Conservation (phyloP, 2,113 vertebrate species). For the Upupa epops region DNA sequence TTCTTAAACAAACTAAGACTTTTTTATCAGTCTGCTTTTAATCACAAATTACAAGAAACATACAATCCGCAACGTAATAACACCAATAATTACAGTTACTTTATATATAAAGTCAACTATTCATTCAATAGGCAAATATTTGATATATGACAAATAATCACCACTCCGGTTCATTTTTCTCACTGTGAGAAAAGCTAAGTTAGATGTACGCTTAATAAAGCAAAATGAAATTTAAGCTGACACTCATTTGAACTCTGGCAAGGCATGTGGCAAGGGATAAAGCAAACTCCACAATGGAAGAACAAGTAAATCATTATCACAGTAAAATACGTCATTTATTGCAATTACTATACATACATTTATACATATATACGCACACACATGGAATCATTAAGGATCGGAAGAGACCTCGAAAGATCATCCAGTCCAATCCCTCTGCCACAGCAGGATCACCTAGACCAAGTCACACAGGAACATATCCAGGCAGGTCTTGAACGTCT, state of each 20-base stretch:
- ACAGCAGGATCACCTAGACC: too few species aligned
- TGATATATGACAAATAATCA: background rate
- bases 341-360: background rate
- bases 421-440: too few species aligned
- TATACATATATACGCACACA: fast-evolving
- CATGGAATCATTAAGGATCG: too few species aligned
- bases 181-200: background rate
- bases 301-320: background rate
- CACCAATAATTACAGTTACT: background rate
- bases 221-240: background rate
- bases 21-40: background rate
- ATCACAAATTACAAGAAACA: background rate
- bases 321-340: background rate
- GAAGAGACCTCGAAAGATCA: too few species aligned
- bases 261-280: background rate
- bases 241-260: background rate
- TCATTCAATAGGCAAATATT: background rate
- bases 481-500: too few species aligned
- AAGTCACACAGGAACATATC: too few species aligned
- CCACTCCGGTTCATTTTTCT: background rate
- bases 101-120: background rate
- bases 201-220: background rate
- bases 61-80: background rate
- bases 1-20: background rate
- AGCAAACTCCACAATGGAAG: background rate